Evolutionary conservation across 1,140 invertebrate species (phyloP).

Genomic region (Charaxes varanes): DNA sequence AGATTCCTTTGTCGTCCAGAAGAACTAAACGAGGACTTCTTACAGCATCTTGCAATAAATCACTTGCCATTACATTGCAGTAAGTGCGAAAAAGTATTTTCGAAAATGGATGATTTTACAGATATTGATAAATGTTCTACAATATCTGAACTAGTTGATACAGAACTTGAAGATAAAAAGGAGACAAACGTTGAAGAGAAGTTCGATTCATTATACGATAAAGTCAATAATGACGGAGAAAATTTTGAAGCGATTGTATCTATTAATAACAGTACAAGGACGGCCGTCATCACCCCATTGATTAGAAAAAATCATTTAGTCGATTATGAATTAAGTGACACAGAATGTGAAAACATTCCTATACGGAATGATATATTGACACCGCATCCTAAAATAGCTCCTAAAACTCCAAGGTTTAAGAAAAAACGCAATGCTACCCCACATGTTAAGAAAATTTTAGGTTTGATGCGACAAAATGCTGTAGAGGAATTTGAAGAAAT

Average conservation of each 20-base stretch:
- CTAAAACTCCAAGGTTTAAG: constrained; percentile 40
- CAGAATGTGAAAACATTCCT: constrained; percentile 32
- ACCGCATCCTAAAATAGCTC: constrained; percentile 31
- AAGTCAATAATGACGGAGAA: constrained; percentile 35
- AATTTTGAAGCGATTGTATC: constrained; percentile 48
- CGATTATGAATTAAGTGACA: constrained; percentile 58
- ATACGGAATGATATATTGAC: constrained; percentile 25
- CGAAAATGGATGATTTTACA: constrained; percentile 53
- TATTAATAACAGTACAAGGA: constrained; percentile 47
- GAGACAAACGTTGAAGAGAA: constrained; percentile 38
- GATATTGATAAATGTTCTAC: constrained; percentile 52
- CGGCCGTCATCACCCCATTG: constrained; percentile 57
- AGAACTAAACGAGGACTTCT: constrained; percentile 41
- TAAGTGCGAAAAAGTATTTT: constrained; percentile 56
- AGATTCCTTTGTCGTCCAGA: constrained; percentile 44
- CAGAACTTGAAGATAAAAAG: constrained; percentile 24
- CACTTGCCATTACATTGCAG: constrained; percentile 59
- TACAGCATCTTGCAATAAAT: constrained; percentile 47
- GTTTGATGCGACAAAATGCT: constrained; percentile 37
- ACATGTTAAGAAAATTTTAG: constrained; percentile 41
- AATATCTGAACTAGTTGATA: constrained; percentile 48
- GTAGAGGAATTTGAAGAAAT: constrained; percentile 43
- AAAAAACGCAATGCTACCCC: constrained; percentile 43
- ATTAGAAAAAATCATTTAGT: constrained; percentile 47
- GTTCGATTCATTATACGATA: constrained; percentile 57